Evolutionary conservation across 1,140 invertebrate species (phyloP), one percentile per base, ranked within the genome.

Genomic region (Bactericera cockerelli): DNA sequence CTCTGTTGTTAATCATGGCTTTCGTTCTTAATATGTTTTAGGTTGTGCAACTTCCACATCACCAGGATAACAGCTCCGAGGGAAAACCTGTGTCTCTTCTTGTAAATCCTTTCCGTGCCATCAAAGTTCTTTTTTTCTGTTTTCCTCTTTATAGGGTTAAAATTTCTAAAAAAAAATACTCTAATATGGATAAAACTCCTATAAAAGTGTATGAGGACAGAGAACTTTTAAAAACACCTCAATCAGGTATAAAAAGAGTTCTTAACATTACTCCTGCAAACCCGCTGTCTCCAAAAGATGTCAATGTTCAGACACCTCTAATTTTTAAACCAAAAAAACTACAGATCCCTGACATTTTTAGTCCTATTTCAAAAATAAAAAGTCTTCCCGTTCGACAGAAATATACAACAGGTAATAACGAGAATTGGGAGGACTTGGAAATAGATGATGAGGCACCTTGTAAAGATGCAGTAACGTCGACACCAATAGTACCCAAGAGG

Each of bases 301-400:
- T 49, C 42, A 49, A 49, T 16, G 28, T 31, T 31, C 28, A 31
- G 13, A 49, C 42, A 49, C 42, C 42, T 8, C 4, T 16, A 4
- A 49, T 49, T 19, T 49, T 49, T 49, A 49, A n/a, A 49, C 42
- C 42, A 19, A 49, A 49, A n/a, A 49, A 49, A 49, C 22, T 49
- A 6, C n/a, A 49, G 19, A 49, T 49, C 3, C 42, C 42, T 6
- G 42, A 49, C n/a, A 49, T 49, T 49, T 49, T 49, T n/a, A 49
- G 42, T 49, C 42, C 42, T 4, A 49, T 49, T 22, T 10, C 4
- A 10, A 19, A 16, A n/a, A 49, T 49, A 10, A 49, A 49, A n/a
- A 49, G 19, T n/a, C n/a, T 19, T n/a, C 42, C 6, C 4, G 19
- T n/a, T 4, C 42, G 42, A 10, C 6, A 49, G 22, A 49, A 49